Percentiles rank a stretch among this genome's conserved stretches.
Conservation (phyloP, 2,888 invertebrate genomes). For the Patella depressa region DNA sequence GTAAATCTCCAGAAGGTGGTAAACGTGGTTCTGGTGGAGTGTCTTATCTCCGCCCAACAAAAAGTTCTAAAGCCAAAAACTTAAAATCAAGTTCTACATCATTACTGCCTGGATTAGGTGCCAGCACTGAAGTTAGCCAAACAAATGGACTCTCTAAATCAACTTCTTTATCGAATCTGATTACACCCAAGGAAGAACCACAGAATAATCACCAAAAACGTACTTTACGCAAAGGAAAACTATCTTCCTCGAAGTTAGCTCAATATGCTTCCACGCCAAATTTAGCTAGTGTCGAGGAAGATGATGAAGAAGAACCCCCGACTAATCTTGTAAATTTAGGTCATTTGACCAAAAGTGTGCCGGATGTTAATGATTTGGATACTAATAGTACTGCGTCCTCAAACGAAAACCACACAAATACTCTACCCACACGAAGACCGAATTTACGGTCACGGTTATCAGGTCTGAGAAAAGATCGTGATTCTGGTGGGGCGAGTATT, state of each 20-base stretch:
- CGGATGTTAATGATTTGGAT: conserved; percentile 44
- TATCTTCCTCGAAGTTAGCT: conserved; percentile 36
- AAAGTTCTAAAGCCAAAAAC: conserved; percentile 43
- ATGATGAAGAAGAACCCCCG: conserved; percentile 33
- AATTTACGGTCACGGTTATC: conserved; percentile 15
- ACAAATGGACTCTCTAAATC: conserved; percentile 13
- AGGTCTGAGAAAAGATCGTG: conserved; percentile 13
- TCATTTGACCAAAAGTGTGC: conserved; percentile 43
- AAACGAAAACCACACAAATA: conserved; percentile 24
- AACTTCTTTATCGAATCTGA: conserved; percentile 21
- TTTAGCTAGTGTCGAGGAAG: conserved; percentile 39
- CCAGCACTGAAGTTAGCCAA: conserved; percentile 3
- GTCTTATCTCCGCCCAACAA: conserved; percentile 27
- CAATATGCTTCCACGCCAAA: conserved; percentile 54
- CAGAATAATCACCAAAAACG: not conserved
- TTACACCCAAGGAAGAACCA: not conserved
- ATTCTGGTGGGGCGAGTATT: conserved; percentile 6
- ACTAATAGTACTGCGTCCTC: conserved; percentile 23
- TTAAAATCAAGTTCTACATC: conserved; percentile 23
- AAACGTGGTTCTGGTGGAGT: conserved; percentile 9
- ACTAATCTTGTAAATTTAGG: conserved; percentile 38
- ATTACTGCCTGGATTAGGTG: conserved; percentile 16
- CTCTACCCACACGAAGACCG: conserved; percentile 26
- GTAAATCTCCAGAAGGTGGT: not conserved
- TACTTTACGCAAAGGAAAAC: not conserved